Evolutionary conservation across 1,140 invertebrate genomes (phyloP), one percentile per base, ranked within the genome.

Genomic region (Leptinotarsa lineolata): DNA sequence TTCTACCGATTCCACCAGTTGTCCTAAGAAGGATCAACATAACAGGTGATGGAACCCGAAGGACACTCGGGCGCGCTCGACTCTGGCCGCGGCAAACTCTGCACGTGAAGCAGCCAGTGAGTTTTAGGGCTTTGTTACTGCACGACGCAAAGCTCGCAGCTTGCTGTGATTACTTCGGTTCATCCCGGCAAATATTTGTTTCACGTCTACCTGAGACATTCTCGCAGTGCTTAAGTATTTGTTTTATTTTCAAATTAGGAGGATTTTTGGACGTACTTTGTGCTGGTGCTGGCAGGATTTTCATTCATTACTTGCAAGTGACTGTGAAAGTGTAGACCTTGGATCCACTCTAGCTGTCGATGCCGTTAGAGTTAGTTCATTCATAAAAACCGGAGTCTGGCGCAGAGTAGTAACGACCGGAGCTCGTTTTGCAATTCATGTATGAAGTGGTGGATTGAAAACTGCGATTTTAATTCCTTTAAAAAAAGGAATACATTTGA

Each of bases 81-180:
- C 54, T 70, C 72, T 70, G 63, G 70, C 72, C 77, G 77, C 70
- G 68, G 72, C 72, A 72, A 66, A 78, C 69, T 69, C 72, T 76
- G 77, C 77, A 78, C 77, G 77, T 78, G 77, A 78, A 78, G 58
- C 16, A 73, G 73, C 63, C 76, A 78, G 77, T 78, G 68, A 74
- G 69, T 74, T 76, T 69, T 72, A 74, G 74, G 73, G 74, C 74
- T 74, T 74, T 76, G 72, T 20, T 63, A 16, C 20, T 13, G 61
- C 20, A 22, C 24, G 21, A 63, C 61, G 61, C 24, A 21, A 21
- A n/a, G 24, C 48, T 63, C 24, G 21, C 61, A 30, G 20, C 61
- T 30, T 63, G 61, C 61, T 21, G 61, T 63, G 24, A 63, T 63
- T 30, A 30, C 61, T 20, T 63, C 61, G 20, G 61, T 21, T 21